Evolutionary conservation across 1,140 invertebrate genomes (phyloP), one percentile per base, ranked within the genome.

Genomic region (Chelonus insularis): DNA sequence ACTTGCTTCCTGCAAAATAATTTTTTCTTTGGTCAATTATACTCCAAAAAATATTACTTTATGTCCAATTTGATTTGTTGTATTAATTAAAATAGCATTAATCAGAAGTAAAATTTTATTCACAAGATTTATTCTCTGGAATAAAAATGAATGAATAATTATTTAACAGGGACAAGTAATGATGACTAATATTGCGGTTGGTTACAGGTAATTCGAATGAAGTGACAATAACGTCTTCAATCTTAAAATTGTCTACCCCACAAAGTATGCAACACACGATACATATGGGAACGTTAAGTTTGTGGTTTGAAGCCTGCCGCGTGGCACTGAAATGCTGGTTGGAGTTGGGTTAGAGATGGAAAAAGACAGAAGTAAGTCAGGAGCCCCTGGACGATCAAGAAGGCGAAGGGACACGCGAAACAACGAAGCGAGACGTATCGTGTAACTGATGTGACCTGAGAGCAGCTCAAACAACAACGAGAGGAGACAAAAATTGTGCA

Each of bases 271-370:
- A 81, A 79, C 78, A 81, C 73, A 76, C 74, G 79, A 81, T 81
- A 80, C 79, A 80, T 80, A 81, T 81, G 79, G 77, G 79, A 81
- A 81, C 77, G 74, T 75, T 75, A 75, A 68, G 69, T 68, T 65
- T 80, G 79, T 70, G 79, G 79, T 81, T 79, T 78, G 76, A 81
- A 78, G 76, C 77, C 76, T 61, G 74, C 75, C 74, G 73, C 70
- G 70, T 76, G 75, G 74, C 70, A 72, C 55, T n/a, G 12, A 39
- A 4, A 11, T 4, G 6, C 36, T 29, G 48, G 4, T 9, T n/a
- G 8, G 29, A 9, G 34, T n/a, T n/a, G n/a, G n/a, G n/a, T n/a
- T n/a, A 58, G 7, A 18, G 34, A 9, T 4, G 29, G 32, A 64
- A 39, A 29, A 61, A 55, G 57, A 47, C 56, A 45, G 6, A 43